Evolutionary conservation across 2,797 vertebrate species (phyloP), one percentile per base, ranked within the genome.

Genomic region (Taeniopygia guttata): DNA sequence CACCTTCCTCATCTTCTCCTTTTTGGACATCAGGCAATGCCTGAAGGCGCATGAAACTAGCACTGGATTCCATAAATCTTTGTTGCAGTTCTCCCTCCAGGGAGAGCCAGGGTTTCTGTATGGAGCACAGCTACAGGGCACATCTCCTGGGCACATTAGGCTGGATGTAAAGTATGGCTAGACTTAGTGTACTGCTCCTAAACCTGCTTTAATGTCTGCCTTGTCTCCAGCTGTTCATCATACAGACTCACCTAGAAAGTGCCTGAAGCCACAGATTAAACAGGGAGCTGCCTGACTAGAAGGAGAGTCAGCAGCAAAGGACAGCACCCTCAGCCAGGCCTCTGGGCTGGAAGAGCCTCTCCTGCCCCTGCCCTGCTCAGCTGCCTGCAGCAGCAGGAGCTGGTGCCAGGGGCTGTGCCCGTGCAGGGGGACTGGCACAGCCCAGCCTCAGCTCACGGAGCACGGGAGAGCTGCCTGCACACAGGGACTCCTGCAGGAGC

Each of bases 401-500:
- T n/a, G 0, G 0, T 20, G 56, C 62, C 48, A 38, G 52, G 81
- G 52, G 81, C 55, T 73, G 26, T 16, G 42, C 45, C 62, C 13
- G 9, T 0, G 0, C 45, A 59, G 60, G 40, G 9, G 55, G 20
- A 38, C 16, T 5, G 0, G 5, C 34, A 20, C 60, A 60, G 17
- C 59, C 19, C 48, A 68, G 46, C 36, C 27, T 16, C 38, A 42
- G 51, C 58, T n/a, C 18, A 5, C 1, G 0, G 74, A 10, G 10
- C 19, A 16, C 6, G 3, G 46, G 19, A 0, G 8, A 1, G 40
- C 34, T 48, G 43, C 20, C 45, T 48, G 40, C 5, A 1, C 16
- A 36, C 1, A 2, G 27, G 15, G 4, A 54, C 30, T 45, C 40
- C 48, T 4, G 46, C 46, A 34, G 56, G 36, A 66, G 25, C 11